These are phyloP conservation scores for Acrocyrtus sp. DNA, from an alignment of 2,888 invertebrate genomes.

Conservation along the genomic window DNA sequence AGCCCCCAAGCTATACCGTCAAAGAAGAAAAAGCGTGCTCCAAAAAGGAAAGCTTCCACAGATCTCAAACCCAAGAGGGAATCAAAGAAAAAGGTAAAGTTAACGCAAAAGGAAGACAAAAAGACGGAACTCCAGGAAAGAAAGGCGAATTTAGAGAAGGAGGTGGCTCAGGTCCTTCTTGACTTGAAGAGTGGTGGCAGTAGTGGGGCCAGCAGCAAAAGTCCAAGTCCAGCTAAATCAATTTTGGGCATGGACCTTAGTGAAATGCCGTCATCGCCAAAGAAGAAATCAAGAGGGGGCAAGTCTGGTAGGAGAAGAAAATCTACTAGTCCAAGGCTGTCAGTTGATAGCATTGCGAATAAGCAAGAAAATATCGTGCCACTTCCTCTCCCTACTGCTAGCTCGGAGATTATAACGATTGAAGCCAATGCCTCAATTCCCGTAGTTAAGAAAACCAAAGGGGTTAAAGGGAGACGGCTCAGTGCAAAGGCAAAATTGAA, in stretches of 20 bases:
- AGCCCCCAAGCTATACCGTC: background rate
- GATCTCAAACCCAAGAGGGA: background rate
- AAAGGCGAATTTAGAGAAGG: conserved; percentile 47
- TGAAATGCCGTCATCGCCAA: background rate
- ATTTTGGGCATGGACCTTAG: background rate
- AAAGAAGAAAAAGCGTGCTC: background rate
- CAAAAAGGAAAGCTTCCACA: background rate
- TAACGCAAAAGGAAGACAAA: background rate
- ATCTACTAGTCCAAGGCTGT: conserved; percentile 4
- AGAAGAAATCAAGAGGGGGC: background rate
- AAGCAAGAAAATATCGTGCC: background rate
- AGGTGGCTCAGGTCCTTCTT: conserved; percentile 43
- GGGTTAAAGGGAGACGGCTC: conserved; percentile 1
- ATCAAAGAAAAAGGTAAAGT: background rate
- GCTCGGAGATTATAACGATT: background rate
- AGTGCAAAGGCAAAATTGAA: background rate
- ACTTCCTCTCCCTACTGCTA: no score
- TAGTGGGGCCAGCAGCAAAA: conserved; percentile 19
- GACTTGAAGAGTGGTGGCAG: conserved; percentile 25
- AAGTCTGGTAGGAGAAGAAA: conserved; percentile 7
- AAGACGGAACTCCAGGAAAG: conserved; percentile 39
- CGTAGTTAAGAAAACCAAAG: conserved; percentile 17
- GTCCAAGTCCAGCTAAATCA: conserved; percentile 41
- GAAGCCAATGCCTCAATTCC: background rate
- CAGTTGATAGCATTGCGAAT: background rate